Evolutionary conservation across 1,140 invertebrate genomes (phyloP).

Genomic region (Epicauta chinensis): DNA sequence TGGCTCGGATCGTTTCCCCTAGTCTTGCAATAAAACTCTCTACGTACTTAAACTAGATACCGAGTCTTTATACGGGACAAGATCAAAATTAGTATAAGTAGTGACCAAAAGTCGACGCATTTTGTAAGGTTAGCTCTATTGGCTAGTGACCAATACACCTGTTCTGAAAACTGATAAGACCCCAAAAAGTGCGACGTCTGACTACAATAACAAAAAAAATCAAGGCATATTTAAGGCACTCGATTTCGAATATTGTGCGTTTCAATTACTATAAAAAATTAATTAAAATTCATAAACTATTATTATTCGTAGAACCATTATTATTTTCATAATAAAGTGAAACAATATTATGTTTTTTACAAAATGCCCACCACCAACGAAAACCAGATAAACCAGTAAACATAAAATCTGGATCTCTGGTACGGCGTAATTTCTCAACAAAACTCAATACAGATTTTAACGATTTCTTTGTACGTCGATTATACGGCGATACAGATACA

Average conservation of each 20-base stretch:
- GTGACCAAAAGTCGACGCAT: too few species aligned
- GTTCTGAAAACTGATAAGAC: too few species aligned
- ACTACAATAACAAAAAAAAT: too few species aligned
- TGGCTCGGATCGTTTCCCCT: too few species aligned
- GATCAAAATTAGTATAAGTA: too few species aligned
- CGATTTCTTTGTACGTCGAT: conserved; percentile 63
- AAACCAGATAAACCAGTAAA: conserved; percentile 64
- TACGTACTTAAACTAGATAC: too few species aligned
- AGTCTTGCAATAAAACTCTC: too few species aligned
- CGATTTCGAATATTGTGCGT: neutral
- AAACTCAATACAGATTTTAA: conserved; percentile 57
- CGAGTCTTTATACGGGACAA: too few species aligned
- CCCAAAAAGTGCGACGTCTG: too few species aligned
- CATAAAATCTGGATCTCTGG: conserved; percentile 56
- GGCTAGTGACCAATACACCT: too few species aligned
- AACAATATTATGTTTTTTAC: conserved; percentile 71
- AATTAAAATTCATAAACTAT: neutral
- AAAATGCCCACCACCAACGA: conserved; percentile 77
- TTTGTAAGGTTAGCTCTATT: too few species aligned
- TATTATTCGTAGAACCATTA: conserved; percentile 24
- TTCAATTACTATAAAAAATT: neutral
- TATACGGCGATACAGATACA: conserved; percentile 63
- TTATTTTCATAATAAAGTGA: conserved; percentile 54
- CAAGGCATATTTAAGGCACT: neutral
- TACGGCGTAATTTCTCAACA: conserved; percentile 56